These are phyloP conservation scores for Pelodiscus sinensis DNA, from an alignment of 2,113 vertebrate genomes.

Conservation along the genomic window DNA sequence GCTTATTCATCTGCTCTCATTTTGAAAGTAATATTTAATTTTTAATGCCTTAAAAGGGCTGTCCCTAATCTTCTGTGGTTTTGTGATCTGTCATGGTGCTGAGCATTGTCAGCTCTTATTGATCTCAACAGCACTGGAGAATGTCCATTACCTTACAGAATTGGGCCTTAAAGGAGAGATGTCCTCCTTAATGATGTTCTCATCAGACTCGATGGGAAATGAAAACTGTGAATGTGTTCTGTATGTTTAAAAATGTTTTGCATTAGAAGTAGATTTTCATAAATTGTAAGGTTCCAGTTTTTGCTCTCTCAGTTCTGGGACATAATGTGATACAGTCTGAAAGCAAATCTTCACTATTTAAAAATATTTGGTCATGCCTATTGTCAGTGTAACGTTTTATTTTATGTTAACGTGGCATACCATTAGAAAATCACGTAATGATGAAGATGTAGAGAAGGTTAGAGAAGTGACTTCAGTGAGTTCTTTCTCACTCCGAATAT, in stretches of 20 bases:
- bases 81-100: neutral
- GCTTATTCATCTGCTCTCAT: conserved; percentile 1
- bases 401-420: conserved; percentile 66
- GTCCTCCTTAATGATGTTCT: conserved; percentile 25
- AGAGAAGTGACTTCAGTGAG: conserved; percentile 68
- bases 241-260: conserved; percentile 24
- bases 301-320: conserved; percentile 59
- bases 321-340: conserved; percentile 66
- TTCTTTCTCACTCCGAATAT: conserved; percentile 55
- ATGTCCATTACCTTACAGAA: conserved; percentile 34
- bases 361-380: conserved; percentile 65
- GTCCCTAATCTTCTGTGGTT: neutral
- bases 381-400: conserved; percentile 49
- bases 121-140: fast-evolving
- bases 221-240: neutral
- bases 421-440: conserved; percentile 61
- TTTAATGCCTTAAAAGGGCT: conserved; percentile 23
- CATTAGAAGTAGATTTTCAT: conserved; percentile 61
- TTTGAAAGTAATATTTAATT: conserved; percentile 16
- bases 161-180: conserved; percentile 29
- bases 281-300: conserved; percentile 62
- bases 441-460: conserved; percentile 66
- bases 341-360: conserved; percentile 56
- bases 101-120: neutral
- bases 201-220: conserved; percentile 30